Evolutionary conservation across 1,140 invertebrate species (phyloP), one percentile per base, ranked within the genome.

Genomic region (Drosophila fuyamai): DNA sequence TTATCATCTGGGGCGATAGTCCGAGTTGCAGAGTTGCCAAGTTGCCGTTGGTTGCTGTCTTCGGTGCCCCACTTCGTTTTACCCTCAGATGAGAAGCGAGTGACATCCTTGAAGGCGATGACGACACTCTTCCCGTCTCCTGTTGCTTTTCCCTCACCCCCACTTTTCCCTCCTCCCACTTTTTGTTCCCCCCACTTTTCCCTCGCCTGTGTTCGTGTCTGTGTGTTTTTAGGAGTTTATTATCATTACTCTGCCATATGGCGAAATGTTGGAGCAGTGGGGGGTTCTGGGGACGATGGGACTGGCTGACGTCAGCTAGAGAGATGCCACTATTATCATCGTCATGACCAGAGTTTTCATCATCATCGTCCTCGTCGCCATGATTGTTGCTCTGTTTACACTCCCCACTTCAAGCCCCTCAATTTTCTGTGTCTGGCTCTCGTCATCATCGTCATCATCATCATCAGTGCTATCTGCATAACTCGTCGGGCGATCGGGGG

Each of bases 161-260:
- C 5, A 12, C 9, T 53, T n/a, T 16, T 8, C 40, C 14, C 3
- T 18, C 13, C 14, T 29, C 12, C 9, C 14, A 23, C 10, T 27
- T 5, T 5, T 13, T 47, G 2, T 3, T 5, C 23, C 23, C 0
- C 23, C 23, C 23, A 23, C 23, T 58, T 23, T 18, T 6, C 35
- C 12, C 1, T 13, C n/a, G 2, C 41, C 12, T 47, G 51, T 58
- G 23, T 72, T 62, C 71, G 62, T 70, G 65, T 50, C 61, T 72
- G 73, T 88, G 72, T 90, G 81, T 91, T 90, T 85, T 88, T 79
- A 83, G 74, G 86, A 91, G 88, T 91, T 90, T 90, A 90, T 91
- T 90, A 90, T 90, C 86, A 90, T 91, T 90, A 88, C 67, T 73
- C 67, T 84, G 88, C 88, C 88, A 90, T 90, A 91, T 90, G 88